These are phyloP conservation scores for Melanogrammus aeglefinus DNA, from an alignment of 2,797 vertebrate genomes.

Conservation along the genomic window DNA sequence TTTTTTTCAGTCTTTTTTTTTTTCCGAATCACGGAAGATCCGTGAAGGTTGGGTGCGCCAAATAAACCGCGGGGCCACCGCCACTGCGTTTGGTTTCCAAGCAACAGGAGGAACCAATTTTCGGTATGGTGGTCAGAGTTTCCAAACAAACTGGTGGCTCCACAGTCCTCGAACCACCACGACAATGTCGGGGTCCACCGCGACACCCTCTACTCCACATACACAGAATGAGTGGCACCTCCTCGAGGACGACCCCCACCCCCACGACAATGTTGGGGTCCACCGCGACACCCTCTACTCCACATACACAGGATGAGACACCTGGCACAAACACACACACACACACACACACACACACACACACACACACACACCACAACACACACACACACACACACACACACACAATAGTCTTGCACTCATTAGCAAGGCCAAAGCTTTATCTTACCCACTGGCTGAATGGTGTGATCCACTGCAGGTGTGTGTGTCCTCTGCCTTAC, in stretches of 20 bases:
- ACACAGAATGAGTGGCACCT: too few relatives aligned
- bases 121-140: neutral
- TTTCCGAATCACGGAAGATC: neutral
- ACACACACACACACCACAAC: neutral
- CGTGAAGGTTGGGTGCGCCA: neutral
- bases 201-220: too few relatives aligned
- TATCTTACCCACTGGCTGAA: constrained; percentile 6
- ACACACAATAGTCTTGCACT: neutral
- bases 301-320: neutral
- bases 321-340: neutral
- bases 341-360: too few relatives aligned
- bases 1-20: neutral
- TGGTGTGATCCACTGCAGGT: constrained; percentile 55
- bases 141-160: neutral
- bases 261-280: too few relatives aligned
- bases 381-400: too few relatives aligned
- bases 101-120: constrained; percentile 8
- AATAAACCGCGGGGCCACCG: neutral
- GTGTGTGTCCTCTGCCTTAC: constrained; percentile 42
- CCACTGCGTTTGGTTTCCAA: neutral
- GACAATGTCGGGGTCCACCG: too few relatives aligned
- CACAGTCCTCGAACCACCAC: too few relatives aligned
- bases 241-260: too few relatives aligned
- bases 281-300: neutral
- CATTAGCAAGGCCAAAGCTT: neutral